Percentiles rank a stretch among this genome's conserved stretches.
These are phyloP conservation scores for Rhagologus leucostigma DNA, from an alignment of 2,113 vertebrate genomes.

Conservation along the genomic window DNA sequence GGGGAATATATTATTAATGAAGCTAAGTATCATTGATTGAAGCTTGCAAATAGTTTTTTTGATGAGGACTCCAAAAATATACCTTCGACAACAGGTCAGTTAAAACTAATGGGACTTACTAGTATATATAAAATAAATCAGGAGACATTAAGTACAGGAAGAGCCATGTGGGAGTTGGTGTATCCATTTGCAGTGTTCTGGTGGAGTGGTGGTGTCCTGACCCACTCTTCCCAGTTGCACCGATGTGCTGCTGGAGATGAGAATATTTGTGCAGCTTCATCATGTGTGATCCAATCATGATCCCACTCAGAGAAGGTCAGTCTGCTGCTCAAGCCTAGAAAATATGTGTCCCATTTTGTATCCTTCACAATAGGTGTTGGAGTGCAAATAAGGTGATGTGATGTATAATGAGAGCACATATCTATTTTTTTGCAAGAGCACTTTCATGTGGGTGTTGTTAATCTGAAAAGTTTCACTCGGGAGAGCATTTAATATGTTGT, in stretches of 20 bases:
- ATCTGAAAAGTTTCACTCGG: background rate
- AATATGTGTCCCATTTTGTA: background rate
- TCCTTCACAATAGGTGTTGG: background rate
- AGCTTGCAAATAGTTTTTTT: background rate
- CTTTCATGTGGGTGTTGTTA: background rate
- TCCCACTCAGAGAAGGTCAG: background rate
- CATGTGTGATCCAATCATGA: background rate
- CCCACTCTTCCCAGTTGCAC: background rate
- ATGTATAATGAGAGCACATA: background rate
- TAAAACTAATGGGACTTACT: background rate
- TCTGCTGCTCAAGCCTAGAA: background rate
- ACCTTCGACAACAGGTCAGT: background rate
- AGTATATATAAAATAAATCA: background rate
- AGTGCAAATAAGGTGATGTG: background rate
- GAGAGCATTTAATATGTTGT: background rate
- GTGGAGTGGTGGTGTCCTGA: background rate
- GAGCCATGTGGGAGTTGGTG: background rate
- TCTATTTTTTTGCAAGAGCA: background rate
- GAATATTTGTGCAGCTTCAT: background rate
- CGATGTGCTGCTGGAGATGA: background rate
- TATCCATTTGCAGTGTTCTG: background rate
- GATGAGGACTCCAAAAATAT: background rate
- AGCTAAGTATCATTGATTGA: background rate
- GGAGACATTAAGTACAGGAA: background rate
- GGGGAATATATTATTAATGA: background rate